Evolutionary conservation across 2,888 invertebrate genomes (phyloP), one percentile per base, ranked within the genome.

Genomic region (Cyclophora albipunctata): DNA sequence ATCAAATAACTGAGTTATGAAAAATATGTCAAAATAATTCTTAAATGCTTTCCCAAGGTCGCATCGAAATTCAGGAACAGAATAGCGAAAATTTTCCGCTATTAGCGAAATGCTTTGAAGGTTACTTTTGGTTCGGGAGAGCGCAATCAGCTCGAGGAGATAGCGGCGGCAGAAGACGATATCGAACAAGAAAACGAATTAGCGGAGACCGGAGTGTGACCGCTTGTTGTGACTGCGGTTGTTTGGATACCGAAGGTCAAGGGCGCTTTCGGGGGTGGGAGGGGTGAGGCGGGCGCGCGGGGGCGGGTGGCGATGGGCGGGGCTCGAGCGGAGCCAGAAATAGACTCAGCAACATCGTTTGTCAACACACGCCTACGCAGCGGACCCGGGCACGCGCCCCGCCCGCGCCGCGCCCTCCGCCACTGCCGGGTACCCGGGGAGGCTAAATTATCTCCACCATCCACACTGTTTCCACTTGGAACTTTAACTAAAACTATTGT

Each of bases 201-300:
- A 37, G 37, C 67, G 57, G 20, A 20, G 20, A 20, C 60, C 60
- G 54, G 60, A 63, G 59, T 57, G 57, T 54, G 58, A 52, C 59
- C 56, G 61, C 66, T 75, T 86, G 86, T 86, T 87, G 86, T 87
- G 87, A 79, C 84, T 80, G 78, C 73, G 76, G 86, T 85, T 84
- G 87, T 85, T 86, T 85, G 82, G 87, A 79, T 78, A 85, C 85
- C 72, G 77, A 79, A 84, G 85, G 84, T 83, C 84, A 86, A 84
- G 87, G 86, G 63, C 79, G 75, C 62, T 59, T 70, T 71, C 67
- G 62, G 76, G 73, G 59, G 52, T 58, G 52, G 60, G 55, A 54
- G 57, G 61, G 60, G 54, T 51, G 54, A 43, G 57, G 34, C 49
- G 58, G 53, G 54, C 54, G 59, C 53, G 52, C 57, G 45, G 57